Conservation (phyloP, 2,797 vertebrate genomes). For the Schizopygopsis pylzovi region DNA sequence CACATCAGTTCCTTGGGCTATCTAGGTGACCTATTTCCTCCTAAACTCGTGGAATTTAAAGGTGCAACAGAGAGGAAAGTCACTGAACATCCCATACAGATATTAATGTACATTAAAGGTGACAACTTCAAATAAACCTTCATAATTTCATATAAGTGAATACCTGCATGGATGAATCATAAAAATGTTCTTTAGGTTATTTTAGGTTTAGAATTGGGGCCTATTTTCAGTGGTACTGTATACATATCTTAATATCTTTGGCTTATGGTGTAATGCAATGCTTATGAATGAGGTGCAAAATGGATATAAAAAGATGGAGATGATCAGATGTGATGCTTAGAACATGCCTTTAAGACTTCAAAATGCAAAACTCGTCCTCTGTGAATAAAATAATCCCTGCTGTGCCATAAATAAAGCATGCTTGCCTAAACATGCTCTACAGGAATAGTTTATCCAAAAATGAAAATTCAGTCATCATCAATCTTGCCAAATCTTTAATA, state of each 20-base stretch:
- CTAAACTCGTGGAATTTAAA: conserved; percentile 60
- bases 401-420: background rate
- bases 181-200: background rate
- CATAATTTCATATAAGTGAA: background rate
- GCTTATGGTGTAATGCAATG: background rate
- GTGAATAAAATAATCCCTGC: background rate
- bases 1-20: conserved; percentile 70
- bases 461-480: background rate
- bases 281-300: background rate
- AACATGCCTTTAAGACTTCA: background rate
- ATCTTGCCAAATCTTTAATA: background rate
- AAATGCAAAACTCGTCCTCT: background rate
- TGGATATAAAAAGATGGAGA: background rate
- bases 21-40: conserved; percentile 77
- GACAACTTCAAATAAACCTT: conserved; percentile 18
- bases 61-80: conserved; percentile 53
- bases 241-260: background rate
- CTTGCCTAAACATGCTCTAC: background rate
- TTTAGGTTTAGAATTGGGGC: background rate
- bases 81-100: conserved; percentile 27
- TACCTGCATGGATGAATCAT: background rate
- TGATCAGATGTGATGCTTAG: background rate
- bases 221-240: background rate
- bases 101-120: conserved; percentile 4
- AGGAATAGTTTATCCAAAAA: background rate